Evolutionary conservation across 2,888 invertebrate genomes (phyloP).

Genomic region (Caenorhabditis uteleia): DNA sequence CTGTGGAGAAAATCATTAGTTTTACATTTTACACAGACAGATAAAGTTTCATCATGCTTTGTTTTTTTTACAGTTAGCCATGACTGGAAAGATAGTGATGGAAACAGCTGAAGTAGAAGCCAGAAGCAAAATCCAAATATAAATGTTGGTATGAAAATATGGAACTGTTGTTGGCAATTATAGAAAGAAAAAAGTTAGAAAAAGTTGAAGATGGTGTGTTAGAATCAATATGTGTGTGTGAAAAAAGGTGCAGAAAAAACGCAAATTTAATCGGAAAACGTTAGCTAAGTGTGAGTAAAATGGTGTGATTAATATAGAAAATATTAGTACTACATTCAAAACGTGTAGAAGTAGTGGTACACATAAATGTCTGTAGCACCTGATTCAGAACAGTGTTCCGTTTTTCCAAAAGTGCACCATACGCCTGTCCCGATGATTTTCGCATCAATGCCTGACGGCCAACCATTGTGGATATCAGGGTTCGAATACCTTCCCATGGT

Average conservation of each 20-base stretch:
- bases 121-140: no score
- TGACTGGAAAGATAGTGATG: no score
- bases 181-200: not conserved
- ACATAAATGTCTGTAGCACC: slow-evolving; percentile 52
- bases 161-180: no score
- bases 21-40: no score
- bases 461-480: slow-evolving; percentile 65
- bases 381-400: slow-evolving; percentile 62
- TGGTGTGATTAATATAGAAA: slow-evolving; percentile 9
- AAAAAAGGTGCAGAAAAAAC: not conserved
- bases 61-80: no score
- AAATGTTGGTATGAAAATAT: no score
- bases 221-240: not conserved
- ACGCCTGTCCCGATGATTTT: slow-evolving; percentile 64
- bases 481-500: slow-evolving; percentile 67
- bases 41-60: no score
- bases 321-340: slow-evolving; percentile 42
- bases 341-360: slow-evolving; percentile 34
- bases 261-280: slow-evolving; percentile 13
- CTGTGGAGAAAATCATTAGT: no score
- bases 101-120: no score
- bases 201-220: not conserved
- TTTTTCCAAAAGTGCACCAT: slow-evolving; percentile 58
- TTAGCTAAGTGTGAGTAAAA: slow-evolving; percentile 11
- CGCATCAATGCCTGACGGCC: slow-evolving; percentile 62